phyloP scores from a whole-genome alignment of 2,888 invertebrate genomes.

The Scaptomyza polygonia region DNA sequence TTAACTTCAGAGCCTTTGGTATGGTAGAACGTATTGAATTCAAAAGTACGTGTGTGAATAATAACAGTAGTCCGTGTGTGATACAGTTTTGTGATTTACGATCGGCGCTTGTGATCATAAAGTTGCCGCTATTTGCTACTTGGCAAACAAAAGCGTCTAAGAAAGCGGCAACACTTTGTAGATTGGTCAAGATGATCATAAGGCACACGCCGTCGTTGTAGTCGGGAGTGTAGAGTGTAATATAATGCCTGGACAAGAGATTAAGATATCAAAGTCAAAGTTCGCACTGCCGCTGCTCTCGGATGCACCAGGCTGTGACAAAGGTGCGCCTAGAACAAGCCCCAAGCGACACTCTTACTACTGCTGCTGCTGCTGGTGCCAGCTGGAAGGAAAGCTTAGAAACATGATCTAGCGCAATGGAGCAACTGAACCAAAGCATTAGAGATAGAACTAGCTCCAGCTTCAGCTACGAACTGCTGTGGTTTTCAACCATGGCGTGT shows the following conservation, averaged over 20 bases:
- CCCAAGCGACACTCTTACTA: conserved; percentile 63
- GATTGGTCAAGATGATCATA: conserved; percentile 52
- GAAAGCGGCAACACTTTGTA: conserved; percentile 67
- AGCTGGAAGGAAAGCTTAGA: conserved; percentile 44
- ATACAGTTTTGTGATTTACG: conserved; percentile 30
- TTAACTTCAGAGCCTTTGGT: not conserved
- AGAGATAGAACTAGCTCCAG: conserved; percentile 34
- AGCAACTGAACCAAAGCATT: conserved; percentile 45
- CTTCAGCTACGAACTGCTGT: conserved; percentile 43
- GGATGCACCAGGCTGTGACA: conserved; percentile 71
- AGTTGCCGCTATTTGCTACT: conserved; percentile 73
- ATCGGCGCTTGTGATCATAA: conserved; percentile 71
- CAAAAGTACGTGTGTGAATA: conserved; percentile 21
- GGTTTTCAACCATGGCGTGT: conserved; percentile 69
- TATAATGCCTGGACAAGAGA: conserved; percentile 66
- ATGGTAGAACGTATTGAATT: not conserved
- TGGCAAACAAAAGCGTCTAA: conserved; percentile 60
- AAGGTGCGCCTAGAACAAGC: conserved; percentile 55
- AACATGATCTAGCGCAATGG: conserved; percentile 58
- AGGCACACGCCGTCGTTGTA: conserved; percentile 68
- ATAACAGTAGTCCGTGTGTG: conserved; percentile 51
- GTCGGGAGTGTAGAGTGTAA: conserved; percentile 42
- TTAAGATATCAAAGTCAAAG: conserved; percentile 81
- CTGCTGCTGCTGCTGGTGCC: not conserved
- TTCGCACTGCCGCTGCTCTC: conserved; percentile 60